Evolutionary conservation across 64 coral and sea anemone species (phyloP).

Genomic region (Stylophora pistillata): DNA sequence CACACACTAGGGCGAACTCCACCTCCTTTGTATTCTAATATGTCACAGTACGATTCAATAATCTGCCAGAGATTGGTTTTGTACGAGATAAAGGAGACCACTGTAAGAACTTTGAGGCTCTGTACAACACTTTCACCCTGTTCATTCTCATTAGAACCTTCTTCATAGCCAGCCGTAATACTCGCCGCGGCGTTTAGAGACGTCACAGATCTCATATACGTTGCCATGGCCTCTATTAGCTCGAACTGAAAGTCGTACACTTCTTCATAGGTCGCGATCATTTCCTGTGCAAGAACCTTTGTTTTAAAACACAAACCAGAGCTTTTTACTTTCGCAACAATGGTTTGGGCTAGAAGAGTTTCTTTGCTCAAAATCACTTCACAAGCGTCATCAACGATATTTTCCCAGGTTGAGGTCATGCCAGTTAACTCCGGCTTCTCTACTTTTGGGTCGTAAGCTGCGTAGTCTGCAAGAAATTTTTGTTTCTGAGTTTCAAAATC

Average conservation of each 20-base stretch:
- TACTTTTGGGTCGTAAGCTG: neutral
- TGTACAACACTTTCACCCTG: neutral
- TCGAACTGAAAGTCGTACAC: constrained; percentile 48
- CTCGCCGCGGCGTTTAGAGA: constrained; percentile 1
- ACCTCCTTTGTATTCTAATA: constrained; percentile 36
- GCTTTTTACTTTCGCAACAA: neutral
- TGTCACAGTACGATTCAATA: constrained; percentile 2
- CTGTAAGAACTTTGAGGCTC: neutral
- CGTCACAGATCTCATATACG: constrained; percentile 15
- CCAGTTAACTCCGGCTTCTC: constrained; percentile 10
- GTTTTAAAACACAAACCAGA: constrained; percentile 3
- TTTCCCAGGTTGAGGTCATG: neutral
- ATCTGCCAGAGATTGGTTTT: constrained; percentile 33
- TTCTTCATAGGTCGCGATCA: constrained; percentile 25
- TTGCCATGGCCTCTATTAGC: constrained; percentile 27
- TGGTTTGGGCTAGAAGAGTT: neutral
- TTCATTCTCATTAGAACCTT: neutral
- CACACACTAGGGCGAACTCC: constrained; percentile 24
- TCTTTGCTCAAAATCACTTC: neutral
- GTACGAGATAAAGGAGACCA: constrained; percentile 2
- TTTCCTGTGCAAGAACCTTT: constrained; percentile 28
- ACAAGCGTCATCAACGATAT: constrained; percentile 11
- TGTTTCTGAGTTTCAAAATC: constrained; percentile 22
- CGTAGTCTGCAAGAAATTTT: neutral
- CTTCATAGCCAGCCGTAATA: constrained; percentile 15